Base-by-base conservation (phyloP, 2,797 vertebrate species). In the Molossus molossus region DNA sequence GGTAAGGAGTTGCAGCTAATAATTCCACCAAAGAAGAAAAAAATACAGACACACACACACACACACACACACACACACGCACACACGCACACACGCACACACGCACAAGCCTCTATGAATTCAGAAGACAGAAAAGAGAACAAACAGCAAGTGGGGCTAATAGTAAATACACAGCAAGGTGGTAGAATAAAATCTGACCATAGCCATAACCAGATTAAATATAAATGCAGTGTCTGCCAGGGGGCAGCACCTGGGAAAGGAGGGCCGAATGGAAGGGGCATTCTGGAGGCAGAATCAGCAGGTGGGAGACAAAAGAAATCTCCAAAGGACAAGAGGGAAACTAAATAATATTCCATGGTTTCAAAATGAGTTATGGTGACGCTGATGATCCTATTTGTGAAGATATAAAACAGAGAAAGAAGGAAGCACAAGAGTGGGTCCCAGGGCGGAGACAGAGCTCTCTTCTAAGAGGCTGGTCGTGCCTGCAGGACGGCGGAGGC, bases 371-470 rank as follows among this genome's bases (percentile, higher is more conserved):
- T 62, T 29, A 37, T 10, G 14, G 3, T 6, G 17, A 50, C 76
- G 62, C 48, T 10, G 7, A 57, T 0, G 0, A 15, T 27, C 58
- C 48, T 3, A 14, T 14, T 14, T 60, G 48, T 1, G 75, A 6
- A 75, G 53, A 77, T 1, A 18, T 37, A 29, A 69, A 81, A 13
- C 25, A 9, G 9, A 65, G 12, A 50, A 62, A 29, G 37, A 37
- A 40, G 21, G 13, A 14, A 27, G 25, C 48, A 17, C 1, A 29
- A 20, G 14, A 14, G n/a, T 6, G 1, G 23, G 64, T 3, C 45
- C 33, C 57, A 40, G 57, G 60, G 23, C 79, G 40, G 62, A 13
- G 7, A 48, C 69, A 6, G 20, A 29, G 12, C 33, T 40, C 40
- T 15, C 33, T 29, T 45, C 55, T 3, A 73, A 65, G 48, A 2